These are phyloP conservation scores for Drosophila triauraria DNA, from an alignment of 1,140 invertebrate genomes.

Conservation along the genomic window DNA sequence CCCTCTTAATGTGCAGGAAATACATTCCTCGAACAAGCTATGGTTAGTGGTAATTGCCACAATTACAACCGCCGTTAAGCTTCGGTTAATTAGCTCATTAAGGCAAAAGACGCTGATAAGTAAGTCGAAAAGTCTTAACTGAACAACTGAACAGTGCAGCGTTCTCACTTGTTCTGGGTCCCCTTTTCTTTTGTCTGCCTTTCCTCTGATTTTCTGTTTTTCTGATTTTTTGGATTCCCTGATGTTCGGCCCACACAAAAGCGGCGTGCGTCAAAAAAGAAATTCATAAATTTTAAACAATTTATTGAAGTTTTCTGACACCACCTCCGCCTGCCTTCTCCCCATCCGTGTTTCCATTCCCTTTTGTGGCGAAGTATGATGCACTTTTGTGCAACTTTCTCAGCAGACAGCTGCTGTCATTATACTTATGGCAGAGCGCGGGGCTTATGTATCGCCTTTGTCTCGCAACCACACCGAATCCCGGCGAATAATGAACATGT, in stretches of 20 bases:
- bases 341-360: background rate
- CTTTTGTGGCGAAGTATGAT: background rate
- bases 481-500: constrained; percentile 44
- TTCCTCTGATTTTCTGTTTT: constrained; percentile 1
- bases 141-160: constrained; percentile 1
- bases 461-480: constrained; percentile 27
- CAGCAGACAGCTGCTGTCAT: constrained; percentile 63
- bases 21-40: constrained; percentile 15
- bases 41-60: constrained; percentile 31
- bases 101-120: constrained; percentile 34
- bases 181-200: background rate
- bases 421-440: constrained; percentile 27
- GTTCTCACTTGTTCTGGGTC: constrained; percentile 3
- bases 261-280: constrained; percentile 62
- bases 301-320: constrained; percentile 61
- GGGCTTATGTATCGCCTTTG: constrained; percentile 38
- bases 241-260: constrained; percentile 51
- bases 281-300: constrained; percentile 69
- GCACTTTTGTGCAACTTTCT: constrained; percentile 73
- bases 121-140: constrained; percentile 22
- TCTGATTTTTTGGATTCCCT: constrained; percentile 6
- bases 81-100: constrained; percentile 39
- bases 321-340: constrained; percentile 13
- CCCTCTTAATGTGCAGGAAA: constrained; percentile 15
- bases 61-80: constrained; percentile 23